Evolutionary conservation across 1,140 invertebrate genomes (phyloP).

Genomic region (Drosophila aff.): DNA sequence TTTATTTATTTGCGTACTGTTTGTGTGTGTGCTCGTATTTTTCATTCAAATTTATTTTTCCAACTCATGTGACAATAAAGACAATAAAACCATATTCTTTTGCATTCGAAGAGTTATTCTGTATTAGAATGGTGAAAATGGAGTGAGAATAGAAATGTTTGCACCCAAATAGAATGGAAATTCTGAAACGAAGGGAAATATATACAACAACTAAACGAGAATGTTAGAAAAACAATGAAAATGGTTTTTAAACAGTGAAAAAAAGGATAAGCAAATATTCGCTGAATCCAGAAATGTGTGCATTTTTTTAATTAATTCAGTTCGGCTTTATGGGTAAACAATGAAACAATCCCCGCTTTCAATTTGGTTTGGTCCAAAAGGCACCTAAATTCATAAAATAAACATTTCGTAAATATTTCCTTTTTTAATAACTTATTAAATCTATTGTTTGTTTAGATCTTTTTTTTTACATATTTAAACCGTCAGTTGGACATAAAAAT

Average conservation of each 20-base stretch:
- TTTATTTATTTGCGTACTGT: slow-evolving; percentile 69
- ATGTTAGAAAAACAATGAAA: slow-evolving; percentile 14
- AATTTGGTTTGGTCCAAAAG: background rate
- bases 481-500: too few relatives aligned
- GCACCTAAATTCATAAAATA: background rate
- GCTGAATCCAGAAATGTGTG: background rate
- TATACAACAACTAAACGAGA: slow-evolving; percentile 10
- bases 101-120: slow-evolving; percentile 17
- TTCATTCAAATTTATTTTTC: slow-evolving; percentile 40
- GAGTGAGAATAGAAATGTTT: slow-evolving; percentile 50
- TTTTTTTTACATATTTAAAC: too few relatives aligned
- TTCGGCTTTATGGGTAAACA: background rate
- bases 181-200: slow-evolving; percentile 20
- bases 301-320: background rate
- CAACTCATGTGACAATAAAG: slow-evolving; percentile 62
- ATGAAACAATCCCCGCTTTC: background rate
- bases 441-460: too few relatives aligned
- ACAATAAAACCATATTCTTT: slow-evolving; percentile 34
- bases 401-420: background rate
- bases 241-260: slow-evolving; percentile 3
- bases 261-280: slow-evolving; percentile 7
- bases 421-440: background rate
- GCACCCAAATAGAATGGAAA: slow-evolving; percentile 41
- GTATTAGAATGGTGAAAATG: slow-evolving; percentile 31
- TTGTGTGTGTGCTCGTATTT: slow-evolving; percentile 31